These are phyloP conservation scores for Dendrolimus kikuchii DNA, from an alignment of 1,140 invertebrate genomes.

Conservation along the genomic window DNA sequence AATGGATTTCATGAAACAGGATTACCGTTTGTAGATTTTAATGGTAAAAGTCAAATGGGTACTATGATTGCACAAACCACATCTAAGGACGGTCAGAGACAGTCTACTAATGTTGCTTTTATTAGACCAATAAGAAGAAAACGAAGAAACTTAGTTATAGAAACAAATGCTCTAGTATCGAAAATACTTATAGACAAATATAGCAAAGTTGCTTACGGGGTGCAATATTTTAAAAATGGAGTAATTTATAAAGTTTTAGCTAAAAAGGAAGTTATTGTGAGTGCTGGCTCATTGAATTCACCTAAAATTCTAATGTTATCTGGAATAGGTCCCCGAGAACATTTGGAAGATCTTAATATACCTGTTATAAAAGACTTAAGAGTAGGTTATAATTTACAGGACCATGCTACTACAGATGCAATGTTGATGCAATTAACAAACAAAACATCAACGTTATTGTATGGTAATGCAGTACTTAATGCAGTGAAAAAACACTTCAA, in stretches of 20 bases:
- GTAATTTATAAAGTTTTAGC: slow-evolving; percentile 58
- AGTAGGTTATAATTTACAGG: slow-evolving; percentile 85
- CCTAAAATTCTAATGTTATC: slow-evolving; percentile 83
- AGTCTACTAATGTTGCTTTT: slow-evolving; percentile 82
- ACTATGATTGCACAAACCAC: slow-evolving; percentile 75
- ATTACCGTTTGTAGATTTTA: slow-evolving; percentile 70
- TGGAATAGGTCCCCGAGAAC: slow-evolving; percentile 78
- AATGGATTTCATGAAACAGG: slow-evolving; percentile 75
- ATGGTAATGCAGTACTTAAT: slow-evolving; percentile 42
- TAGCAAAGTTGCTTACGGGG: slow-evolving; percentile 78
- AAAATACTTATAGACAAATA: slow-evolving; percentile 79
- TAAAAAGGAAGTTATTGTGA: slow-evolving; percentile 80
- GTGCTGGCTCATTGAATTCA: slow-evolving; percentile 79
- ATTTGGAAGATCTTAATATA: slow-evolving; percentile 71
- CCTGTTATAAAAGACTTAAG: slow-evolving; percentile 74
- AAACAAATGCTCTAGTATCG: slow-evolving; percentile 79
- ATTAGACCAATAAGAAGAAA: slow-evolving; percentile 78
- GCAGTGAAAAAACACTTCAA: slow-evolving; percentile 65
- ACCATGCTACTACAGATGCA: slow-evolving; percentile 76
- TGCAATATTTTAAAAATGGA: slow-evolving; percentile 76
- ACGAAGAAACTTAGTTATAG: slow-evolving; percentile 79
- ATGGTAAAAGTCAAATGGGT: slow-evolving; percentile 72
- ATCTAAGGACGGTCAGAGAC: slow-evolving; percentile 74
- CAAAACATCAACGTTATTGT: slow-evolving; percentile 45
- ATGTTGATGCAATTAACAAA: slow-evolving; percentile 69